A percentile compares a stretch with the other conserved stretches of the same genome.
phyloP scores from a whole-genome alignment of 2,797 vertebrate species.

The Peromyscus aztecus region DNA sequence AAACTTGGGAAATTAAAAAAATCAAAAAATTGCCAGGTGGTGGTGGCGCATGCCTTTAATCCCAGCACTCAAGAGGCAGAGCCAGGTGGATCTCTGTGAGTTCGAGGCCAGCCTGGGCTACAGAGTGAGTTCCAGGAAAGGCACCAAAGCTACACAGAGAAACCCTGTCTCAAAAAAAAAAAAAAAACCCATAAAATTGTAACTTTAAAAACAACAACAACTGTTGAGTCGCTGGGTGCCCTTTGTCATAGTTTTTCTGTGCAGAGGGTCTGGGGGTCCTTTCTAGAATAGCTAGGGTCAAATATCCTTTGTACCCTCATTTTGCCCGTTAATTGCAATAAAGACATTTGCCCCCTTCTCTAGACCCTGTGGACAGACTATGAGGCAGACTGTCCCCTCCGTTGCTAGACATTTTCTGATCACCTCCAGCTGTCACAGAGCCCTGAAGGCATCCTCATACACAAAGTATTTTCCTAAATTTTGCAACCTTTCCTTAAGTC shows the following conservation, averaged over 20 bases:
- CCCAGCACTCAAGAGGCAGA: no score
- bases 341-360: rapidly evolving
- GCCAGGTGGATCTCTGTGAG: no score
- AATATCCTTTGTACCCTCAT: not conserved
- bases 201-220: not conserved
- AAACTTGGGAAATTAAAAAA: not conserved
- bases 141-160: no score
- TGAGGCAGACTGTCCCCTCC: not conserved
- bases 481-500: not conserved
- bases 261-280: not conserved
- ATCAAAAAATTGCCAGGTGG: not conserved
- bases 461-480: constrained; percentile 10
- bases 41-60: no score
- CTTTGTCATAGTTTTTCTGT: not conserved
- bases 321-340: not conserved
- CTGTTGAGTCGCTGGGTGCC: not conserved
- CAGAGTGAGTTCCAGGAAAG: no score
- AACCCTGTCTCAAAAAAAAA: not conserved
- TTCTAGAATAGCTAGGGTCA: not conserved
- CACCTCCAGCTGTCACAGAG: not conserved
- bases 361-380: rapidly evolving
- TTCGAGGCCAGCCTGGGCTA: no score
- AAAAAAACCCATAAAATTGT: no score
- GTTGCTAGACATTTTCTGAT: not conserved
- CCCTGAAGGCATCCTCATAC: not conserved